phyloP scores from a whole-genome alignment of 1,140 invertebrate genomes.

The Orussus abietinus region DNA sequence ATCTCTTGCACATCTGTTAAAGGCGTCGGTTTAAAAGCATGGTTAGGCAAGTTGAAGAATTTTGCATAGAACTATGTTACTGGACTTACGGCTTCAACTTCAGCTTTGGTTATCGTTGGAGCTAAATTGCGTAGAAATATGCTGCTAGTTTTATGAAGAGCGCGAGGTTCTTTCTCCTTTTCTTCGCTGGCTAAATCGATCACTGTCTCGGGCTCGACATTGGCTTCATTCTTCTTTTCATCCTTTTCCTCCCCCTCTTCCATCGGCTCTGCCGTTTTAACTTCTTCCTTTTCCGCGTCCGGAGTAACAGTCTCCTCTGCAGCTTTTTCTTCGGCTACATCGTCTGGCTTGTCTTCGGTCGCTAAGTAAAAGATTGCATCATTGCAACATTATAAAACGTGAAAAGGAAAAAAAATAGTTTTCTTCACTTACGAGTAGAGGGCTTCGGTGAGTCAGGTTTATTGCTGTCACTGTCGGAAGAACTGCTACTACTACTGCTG shows the following conservation, averaged over 20 bases:
- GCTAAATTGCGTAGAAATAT: constrained; percentile 96
- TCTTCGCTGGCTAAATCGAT: constrained; percentile 50
- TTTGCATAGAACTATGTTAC: too few species aligned
- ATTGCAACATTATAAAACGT: too few species aligned
- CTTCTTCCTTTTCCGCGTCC: constrained; percentile 38
- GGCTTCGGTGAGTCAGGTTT: constrained; percentile 28
- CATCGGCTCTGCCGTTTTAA: constrained; percentile 39
- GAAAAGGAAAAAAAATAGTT: not conserved
- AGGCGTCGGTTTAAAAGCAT: constrained; percentile 1
- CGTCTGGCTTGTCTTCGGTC: constrained; percentile 14
- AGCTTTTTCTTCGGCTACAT: constrained; percentile 21
- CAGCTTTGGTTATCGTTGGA: constrained; percentile 91
- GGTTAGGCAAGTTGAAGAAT: constrained; percentile 1
- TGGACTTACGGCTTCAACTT: constrained; percentile 90
- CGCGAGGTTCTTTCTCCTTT: constrained; percentile 62
- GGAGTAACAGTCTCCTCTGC: too few species aligned
- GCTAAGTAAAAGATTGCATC: too few species aligned
- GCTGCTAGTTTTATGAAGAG: constrained; percentile 90
- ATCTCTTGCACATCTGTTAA: constrained; percentile 84
- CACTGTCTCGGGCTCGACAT: constrained; percentile 40
- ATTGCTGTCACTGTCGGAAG: constrained; percentile 41
- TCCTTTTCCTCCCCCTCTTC: constrained; percentile 33
- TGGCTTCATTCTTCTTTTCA: constrained; percentile 32
- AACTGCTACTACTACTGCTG: constrained; percentile 40
- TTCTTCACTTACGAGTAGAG: constrained; percentile 24